These are phyloP conservation scores for Laticauda colubrina DNA, from an alignment of 2,113 vertebrate genomes.

Conservation along the genomic window DNA sequence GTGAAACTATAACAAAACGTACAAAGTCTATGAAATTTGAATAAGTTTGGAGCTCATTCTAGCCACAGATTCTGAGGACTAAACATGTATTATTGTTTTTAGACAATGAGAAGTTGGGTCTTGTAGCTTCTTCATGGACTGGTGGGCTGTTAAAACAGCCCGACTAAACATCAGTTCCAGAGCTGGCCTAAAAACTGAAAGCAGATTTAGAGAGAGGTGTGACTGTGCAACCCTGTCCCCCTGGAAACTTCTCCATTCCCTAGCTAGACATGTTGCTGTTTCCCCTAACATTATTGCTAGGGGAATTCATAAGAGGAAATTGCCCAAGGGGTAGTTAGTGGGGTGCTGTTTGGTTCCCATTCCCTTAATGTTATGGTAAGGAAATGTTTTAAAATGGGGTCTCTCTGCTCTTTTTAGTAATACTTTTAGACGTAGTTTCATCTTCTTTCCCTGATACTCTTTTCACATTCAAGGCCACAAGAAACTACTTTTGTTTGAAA, in stretches of 20 bases:
- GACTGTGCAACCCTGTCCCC: not conserved
- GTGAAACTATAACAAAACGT: not conserved
- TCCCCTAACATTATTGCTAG: not conserved
- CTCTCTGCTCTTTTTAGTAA: not conserved
- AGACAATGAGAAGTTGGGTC: not conserved
- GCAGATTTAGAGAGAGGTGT: not conserved
- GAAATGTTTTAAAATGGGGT: not conserved
- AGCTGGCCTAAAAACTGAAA: not conserved
- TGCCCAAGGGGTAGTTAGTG: not conserved
- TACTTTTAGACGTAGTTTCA: not conserved
- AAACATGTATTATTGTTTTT: not conserved
- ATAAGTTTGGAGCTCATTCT: not conserved
- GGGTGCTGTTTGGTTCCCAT: not conserved
- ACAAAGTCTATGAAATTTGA: not conserved
- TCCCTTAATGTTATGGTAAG: conserved; percentile 3
- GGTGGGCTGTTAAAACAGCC: not conserved
- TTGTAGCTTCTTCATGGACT: not conserved
- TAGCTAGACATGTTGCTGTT: not conserved
- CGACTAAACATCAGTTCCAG: not conserved
- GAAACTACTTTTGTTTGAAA: conserved; percentile 10
- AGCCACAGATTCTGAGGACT: not conserved
- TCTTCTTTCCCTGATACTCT: not conserved
- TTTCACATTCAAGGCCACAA: not conserved
- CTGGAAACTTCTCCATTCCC: not conserved
- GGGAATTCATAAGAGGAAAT: accelerated